Base-by-base conservation (phyloP, 1,140 invertebrate species). In the Drosophila funebris region DNA sequence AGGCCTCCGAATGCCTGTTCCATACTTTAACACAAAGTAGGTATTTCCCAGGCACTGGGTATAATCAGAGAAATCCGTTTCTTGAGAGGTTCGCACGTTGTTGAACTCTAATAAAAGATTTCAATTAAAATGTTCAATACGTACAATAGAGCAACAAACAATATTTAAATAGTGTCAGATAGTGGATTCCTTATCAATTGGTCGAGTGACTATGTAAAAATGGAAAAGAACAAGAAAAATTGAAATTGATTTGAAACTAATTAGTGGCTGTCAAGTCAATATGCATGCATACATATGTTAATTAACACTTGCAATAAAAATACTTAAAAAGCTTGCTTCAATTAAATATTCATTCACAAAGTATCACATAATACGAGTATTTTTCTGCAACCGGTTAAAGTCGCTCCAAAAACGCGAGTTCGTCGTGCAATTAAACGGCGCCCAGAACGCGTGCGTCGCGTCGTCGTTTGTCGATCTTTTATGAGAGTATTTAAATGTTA, bases 371-470 rank as follows among this genome's bases (percentile, higher is more conserved):
- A 44, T 18, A 36, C 33, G 33, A 36, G n/a, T 36, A 13, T 36
- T 22, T 44, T 50, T 14, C 76, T 46, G 68, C 52, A 79, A 82
- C 71, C 80, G 71, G 68, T 82, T 78, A 78, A 75, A 78, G 57
- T 48, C 76, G 75, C 78, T 39, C 14, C 18, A 20, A 52, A 73
- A 78, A 58, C 70, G 63, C 70, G 44, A 3, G 63, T 48, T n/a
- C 31, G 9, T 13, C 14, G 56, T 68, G 62, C 77, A 70, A 84
- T 87, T 87, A 84, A 85, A 74, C 61, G 81, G 78, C 81, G 82
- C 81, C 78, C 62, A 76, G 39, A 74, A 73, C 58, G 61, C 80
- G 60, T 62, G 44, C 60, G 68, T 14, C 44, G 58, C 16, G 13
- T 20, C 57, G 41, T 41, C 52, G 68, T 62, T 56, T 54, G 39